Evolutionary conservation across 2,797 vertebrate genomes (phyloP), one percentile per base, ranked within the genome.

Genomic region (Staurois parvus): DNA sequence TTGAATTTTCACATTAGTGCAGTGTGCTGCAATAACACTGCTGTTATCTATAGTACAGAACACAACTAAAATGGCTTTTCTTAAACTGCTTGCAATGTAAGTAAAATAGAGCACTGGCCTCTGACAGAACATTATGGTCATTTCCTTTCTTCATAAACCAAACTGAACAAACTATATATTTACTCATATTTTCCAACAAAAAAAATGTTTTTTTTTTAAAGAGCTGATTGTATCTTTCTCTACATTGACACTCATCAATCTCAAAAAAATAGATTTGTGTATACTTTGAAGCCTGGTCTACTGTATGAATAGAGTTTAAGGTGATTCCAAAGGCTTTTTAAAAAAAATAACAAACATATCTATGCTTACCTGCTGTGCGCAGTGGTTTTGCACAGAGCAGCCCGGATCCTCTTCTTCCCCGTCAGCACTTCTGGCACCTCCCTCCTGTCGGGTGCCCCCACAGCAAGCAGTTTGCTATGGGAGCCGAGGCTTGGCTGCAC

Each of bases 221-320:
- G 26, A 34, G 52, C 79, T 79, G 40, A 12, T 13, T 45, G 13
- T 45, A 45, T 45, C 24, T 78, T 45, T 79, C 52, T 42, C 52
- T 72, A 69, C 48, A 84, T 72, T 76, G 66, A 72, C n/a, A 21
- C 32, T 45, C 34, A 45, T 15, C 19, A 5, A 78, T 84, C 79
- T 45, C 66, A 73, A 68, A 72, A 70, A 79, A 67, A 68, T 15
- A 59, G 40, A 74, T 37, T 56, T 67, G 19, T 52, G 45, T 74
- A 70, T 15, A 64, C 67, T 30, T 72, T 24, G n/a, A 29, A 37
- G 59, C 26, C 32, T 32, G 24, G 45, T 34, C 32, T 15, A 59
- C 40, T 73, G 28, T 29, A 30, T 74, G 37, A 79, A 67, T 68
- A 37, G 10, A 74, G 42, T 48, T 85, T 21, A 67, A 79, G 75